Conservation (phyloP, 2,797 vertebrate species). For the Macroramphosus scolopax region DNA sequence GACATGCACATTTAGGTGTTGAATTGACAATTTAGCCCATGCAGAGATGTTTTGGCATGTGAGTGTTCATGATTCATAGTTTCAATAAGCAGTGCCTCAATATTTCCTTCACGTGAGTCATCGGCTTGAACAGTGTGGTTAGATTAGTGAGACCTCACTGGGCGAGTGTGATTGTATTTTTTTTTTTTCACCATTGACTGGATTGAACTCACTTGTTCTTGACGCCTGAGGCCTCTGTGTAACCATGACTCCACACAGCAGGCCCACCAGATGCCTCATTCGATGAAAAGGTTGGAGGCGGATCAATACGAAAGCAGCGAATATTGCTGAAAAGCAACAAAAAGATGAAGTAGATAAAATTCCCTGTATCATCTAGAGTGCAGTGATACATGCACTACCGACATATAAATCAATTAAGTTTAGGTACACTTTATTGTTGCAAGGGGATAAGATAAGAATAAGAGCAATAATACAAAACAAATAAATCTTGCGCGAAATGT, state of each 20-base stretch:
- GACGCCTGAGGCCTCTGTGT: constrained; percentile 92
- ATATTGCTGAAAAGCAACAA: constrained; percentile 84
- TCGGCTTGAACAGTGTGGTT: constrained; percentile 17
- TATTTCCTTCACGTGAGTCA: constrained; percentile 30
- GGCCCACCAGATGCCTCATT: constrained; percentile 88
- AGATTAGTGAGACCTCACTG: constrained; percentile 30
- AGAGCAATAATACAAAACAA: not conserved
- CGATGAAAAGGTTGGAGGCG: constrained; percentile 82
- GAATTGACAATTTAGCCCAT: too few species aligned
- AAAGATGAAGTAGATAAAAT: constrained; percentile 33
- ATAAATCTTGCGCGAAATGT: not conserved
- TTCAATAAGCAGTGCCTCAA: constrained; percentile 18
- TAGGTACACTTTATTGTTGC: not conserved
- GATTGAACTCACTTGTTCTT: constrained; percentile 90
- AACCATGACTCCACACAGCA: constrained; percentile 96
- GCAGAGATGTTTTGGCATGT: not conserved
- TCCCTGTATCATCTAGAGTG: not conserved
- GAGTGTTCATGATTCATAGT: constrained; percentile 7
- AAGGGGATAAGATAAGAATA: too few species aligned
- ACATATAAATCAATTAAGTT: too few species aligned
- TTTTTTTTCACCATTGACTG: constrained; percentile 22
- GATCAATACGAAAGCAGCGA: constrained; percentile 95
- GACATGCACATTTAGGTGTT: not conserved
- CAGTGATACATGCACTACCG: not conserved
- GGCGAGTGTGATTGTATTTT: constrained; percentile 7